These are phyloP conservation scores for Linnaemya vulpina DNA, from an alignment of 2,888 invertebrate genomes.

Conservation along the genomic window DNA sequence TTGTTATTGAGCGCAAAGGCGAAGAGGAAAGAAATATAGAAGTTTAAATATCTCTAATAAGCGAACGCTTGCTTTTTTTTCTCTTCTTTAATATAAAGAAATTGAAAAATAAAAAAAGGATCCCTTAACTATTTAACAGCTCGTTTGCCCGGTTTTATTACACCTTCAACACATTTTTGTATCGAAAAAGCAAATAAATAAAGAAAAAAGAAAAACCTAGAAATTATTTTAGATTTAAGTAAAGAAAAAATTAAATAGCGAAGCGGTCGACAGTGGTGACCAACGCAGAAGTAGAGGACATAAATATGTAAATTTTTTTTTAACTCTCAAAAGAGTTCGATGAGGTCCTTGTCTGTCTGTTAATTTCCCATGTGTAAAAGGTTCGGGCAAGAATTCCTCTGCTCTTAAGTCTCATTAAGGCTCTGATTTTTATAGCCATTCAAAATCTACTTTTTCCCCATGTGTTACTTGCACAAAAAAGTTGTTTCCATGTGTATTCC, in stretches of 20 bases:
- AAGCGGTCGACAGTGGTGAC: neutral
- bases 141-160: slow-evolving; percentile 47
- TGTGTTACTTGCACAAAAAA: too few relatives aligned
- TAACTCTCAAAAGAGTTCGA: too few relatives aligned
- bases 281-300: too few relatives aligned
- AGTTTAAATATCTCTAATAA: slow-evolving; percentile 25
- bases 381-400: too few relatives aligned
- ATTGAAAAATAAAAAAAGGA: neutral
- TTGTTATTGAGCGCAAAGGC: slow-evolving; percentile 64
- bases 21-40: slow-evolving; percentile 52
- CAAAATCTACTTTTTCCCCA: too few relatives aligned
- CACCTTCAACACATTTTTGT: slow-evolving; percentile 52
- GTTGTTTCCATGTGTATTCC: too few relatives aligned
- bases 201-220: slow-evolving; percentile 9
- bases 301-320: too few relatives aligned
- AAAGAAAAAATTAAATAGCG: slow-evolving; percentile 18
- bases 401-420: too few relatives aligned
- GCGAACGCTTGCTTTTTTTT: neutral
- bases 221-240: slow-evolving; percentile 34
- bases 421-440: too few relatives aligned
- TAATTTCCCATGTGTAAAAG: too few relatives aligned
- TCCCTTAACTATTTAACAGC: slow-evolving; percentile 6
- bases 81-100: slow-evolving; percentile 17
- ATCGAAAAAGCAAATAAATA: neutral
- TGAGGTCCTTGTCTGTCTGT: too few relatives aligned